Evolutionary conservation across 2,888 invertebrate genomes (phyloP).

Genomic region (Acleris holmiana): DNA sequence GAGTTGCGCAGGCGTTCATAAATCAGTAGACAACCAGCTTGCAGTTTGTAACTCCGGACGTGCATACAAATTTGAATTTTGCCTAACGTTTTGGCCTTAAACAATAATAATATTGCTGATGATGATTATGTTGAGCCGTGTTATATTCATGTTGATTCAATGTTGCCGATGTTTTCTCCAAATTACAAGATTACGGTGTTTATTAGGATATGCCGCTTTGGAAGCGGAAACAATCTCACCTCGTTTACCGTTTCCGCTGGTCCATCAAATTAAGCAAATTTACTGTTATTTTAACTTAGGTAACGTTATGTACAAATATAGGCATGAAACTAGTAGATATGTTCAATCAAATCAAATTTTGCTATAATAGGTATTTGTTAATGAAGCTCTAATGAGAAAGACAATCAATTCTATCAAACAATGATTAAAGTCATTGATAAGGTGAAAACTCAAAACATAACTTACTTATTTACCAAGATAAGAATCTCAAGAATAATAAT

Average conservation of each 20-base stretch:
- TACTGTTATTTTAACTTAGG: neutral
- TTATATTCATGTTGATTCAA: neutral
- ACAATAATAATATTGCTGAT: neutral
- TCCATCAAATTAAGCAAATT: slow-evolving; percentile 5
- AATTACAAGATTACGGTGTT: slow-evolving; percentile 9
- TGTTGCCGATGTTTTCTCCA: slow-evolving; percentile 17
- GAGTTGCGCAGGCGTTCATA: slow-evolving; percentile 34
- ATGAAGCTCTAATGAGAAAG: no score
- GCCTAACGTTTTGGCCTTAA: neutral
- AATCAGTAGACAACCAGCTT: slow-evolving; percentile 33
- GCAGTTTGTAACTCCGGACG: slow-evolving; percentile 6
- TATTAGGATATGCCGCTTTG: slow-evolving; percentile 1
- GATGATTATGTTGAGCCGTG: neutral
- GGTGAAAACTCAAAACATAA: no score
- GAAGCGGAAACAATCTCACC: slow-evolving; percentile 13
- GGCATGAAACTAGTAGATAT: neutral
- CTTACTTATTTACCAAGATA: no score
- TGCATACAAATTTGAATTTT: slow-evolving; percentile 11
- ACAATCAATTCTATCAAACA: no score
- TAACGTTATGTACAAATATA: neutral
- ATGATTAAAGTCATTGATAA: no score
- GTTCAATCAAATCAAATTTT: no score
- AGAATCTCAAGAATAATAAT: no score
- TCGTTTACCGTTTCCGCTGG: slow-evolving; percentile 11
- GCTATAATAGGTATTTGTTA: no score